Percentiles rank a stretch among this genome's conserved stretches.
Conservation (phyloP, 2,888 invertebrate genomes). For the Hofmannophila pseudospretella region DNA sequence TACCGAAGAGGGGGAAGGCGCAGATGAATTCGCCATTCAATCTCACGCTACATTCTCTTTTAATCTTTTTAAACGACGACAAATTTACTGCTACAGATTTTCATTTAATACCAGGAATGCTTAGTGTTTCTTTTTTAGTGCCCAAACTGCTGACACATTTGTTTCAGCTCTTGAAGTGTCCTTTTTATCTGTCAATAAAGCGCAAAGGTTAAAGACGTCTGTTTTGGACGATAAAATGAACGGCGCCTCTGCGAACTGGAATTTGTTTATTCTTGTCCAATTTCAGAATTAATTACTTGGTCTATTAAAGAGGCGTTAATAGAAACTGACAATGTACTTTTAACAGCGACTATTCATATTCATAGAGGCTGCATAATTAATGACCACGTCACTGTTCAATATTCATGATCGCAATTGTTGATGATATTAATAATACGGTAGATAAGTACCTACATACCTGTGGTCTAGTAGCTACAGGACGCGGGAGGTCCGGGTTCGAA, state of each 20-base stretch:
- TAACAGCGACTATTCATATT: too few relatives aligned
- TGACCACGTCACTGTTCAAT: too few relatives aligned
- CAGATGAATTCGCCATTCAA: conserved; percentile 66
- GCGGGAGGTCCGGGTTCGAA: too few relatives aligned
- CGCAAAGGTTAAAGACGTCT: conserved; percentile 23
- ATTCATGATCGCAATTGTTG: too few relatives aligned
- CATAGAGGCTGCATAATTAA: too few relatives aligned
- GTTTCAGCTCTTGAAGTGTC: conserved; percentile 28
- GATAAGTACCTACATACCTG: too few relatives aligned
- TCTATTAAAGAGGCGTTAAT: too few relatives aligned
- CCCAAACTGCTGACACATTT: conserved; percentile 44
- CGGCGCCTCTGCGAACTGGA: conserved; percentile 13
- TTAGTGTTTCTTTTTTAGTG: conserved; percentile 38
- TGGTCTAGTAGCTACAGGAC: too few relatives aligned
- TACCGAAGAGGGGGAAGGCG: conserved; percentile 38
- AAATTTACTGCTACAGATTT: conserved; percentile 67
- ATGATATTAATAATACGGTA: too few relatives aligned
- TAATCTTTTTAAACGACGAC: conserved; percentile 69
- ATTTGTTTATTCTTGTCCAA: conserved; percentile 6
- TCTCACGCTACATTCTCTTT: conserved; percentile 71
- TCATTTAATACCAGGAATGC: conserved; percentile 52
- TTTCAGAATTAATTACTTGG: conserved; percentile 3
- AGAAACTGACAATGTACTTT: too few relatives aligned
- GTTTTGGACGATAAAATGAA: conserved; percentile 22
- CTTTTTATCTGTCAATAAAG: conserved; percentile 35